These are phyloP conservation scores for Mechanitis mazaeus DNA, from an alignment of 2,888 invertebrate species.

Conservation along the genomic window DNA sequence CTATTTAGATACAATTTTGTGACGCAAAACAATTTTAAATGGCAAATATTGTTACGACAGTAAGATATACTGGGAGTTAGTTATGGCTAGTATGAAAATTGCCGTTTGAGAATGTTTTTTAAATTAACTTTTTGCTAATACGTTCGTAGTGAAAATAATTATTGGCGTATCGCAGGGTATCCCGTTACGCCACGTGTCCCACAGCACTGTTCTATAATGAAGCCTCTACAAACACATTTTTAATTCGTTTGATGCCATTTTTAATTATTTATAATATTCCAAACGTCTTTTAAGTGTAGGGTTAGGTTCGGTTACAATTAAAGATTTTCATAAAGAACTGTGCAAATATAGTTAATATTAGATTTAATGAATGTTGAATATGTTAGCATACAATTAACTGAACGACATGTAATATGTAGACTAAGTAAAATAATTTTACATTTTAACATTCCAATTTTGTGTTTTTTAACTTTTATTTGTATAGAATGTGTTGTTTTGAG, in stretches of 20 bases:
- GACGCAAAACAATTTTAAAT: constrained; percentile 21
- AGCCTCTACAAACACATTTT: too few species aligned
- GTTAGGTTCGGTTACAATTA: too few species aligned
- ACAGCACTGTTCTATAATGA: constrained; percentile 8
- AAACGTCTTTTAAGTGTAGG: too few species aligned
- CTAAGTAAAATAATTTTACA: constrained; percentile 31
- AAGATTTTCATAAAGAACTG: constrained; percentile 17
- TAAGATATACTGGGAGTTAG: constrained; percentile 1
- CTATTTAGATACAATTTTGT: constrained; percentile 9
- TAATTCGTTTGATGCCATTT: too few species aligned
- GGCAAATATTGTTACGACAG: constrained; percentile 8
- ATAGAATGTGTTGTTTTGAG: constrained; percentile 26
- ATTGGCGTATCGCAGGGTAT: too few species aligned
- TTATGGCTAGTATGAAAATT: constrained; percentile 1
- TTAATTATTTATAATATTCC: too few species aligned
- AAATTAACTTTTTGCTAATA: constrained; percentile 16
- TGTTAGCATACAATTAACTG: constrained; percentile 22
- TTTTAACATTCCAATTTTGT: constrained; percentile 38
- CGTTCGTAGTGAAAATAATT: constrained; percentile 7
- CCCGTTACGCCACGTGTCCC: too few species aligned
- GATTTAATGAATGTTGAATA: constrained; percentile 20
- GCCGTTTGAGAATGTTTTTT: constrained; percentile 17
- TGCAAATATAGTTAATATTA: constrained; percentile 13
- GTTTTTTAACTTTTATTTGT: constrained; percentile 28
- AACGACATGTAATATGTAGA: constrained; percentile 21